These are phyloP conservation scores for Paralichthys olivaceus DNA, from an alignment of 2,113 vertebrate species.

Conservation along the genomic window DNA sequence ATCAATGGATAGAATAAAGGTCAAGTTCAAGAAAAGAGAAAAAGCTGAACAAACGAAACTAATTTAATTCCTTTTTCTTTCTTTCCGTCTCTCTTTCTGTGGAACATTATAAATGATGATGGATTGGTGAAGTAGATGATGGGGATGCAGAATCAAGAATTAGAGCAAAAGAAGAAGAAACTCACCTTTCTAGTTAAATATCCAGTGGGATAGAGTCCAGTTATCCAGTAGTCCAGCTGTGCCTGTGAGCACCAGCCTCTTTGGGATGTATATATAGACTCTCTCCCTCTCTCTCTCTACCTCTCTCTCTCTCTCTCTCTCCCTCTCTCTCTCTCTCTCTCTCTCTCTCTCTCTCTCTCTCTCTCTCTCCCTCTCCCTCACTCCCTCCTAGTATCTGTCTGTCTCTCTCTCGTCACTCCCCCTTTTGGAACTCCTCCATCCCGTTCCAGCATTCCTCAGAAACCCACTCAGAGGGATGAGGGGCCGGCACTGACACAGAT, in stretches of 20 bases:
- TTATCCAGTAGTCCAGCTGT: conserved; percentile 77
- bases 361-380: conserved; percentile 34
- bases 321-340: conserved; percentile 19
- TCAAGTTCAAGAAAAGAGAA: not conserved
- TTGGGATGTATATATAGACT: conserved; percentile 78
- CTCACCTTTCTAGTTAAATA: conserved; percentile 77
- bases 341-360: conserved; percentile 35
- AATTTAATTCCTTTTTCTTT: conserved; percentile 1
- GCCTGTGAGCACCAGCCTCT: conserved; percentile 78
- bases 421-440: conserved; percentile 82
- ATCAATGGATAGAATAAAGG: not conserved
- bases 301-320: conserved; percentile 51
- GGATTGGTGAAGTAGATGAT: not conserved
- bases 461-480: conserved; percentile 78
- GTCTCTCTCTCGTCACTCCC: conserved; percentile 78
- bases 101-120: not conserved
- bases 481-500: conserved; percentile 76
- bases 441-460: conserved; percentile 79
- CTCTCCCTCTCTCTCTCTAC: conserved; percentile 39
- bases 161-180: not conserved
- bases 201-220: conserved; percentile 68
- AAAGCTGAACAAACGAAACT: not conserved
- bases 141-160: conserved; percentile 22
- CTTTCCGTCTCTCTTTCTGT: not conserved
- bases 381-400: conserved; percentile 42